phyloP scores from a whole-genome alignment of 1,140 invertebrate species.

The Fopius arisanus region DNA sequence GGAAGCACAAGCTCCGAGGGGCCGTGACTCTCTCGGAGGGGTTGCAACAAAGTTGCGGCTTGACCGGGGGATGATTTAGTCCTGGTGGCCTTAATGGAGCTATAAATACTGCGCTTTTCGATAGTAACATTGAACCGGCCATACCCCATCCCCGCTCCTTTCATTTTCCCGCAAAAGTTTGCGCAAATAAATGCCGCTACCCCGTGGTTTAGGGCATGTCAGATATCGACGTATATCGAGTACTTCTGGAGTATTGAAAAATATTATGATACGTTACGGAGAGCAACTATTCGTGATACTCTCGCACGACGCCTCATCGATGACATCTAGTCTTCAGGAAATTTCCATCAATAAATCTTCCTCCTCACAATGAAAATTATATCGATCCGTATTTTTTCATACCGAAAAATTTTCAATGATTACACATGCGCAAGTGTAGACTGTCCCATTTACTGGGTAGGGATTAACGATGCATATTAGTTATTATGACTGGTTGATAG shows the following conservation, averaged over 20 bases:
- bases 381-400: no score
- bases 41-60: slow-evolving; percentile 62
- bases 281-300: no score
- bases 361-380: no score
- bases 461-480: no score
- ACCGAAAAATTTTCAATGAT: no score
- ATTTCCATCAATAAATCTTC: no score
- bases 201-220: background rate
- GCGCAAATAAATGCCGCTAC: background rate
- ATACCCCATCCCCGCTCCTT: background rate
- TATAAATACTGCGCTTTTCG: slow-evolving; percentile 65
- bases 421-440: no score
- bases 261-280: slow-evolving; percentile 23
- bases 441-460: no score
- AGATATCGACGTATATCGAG: slow-evolving; percentile 18
- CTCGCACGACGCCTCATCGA: no score
- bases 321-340: no score
- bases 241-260: background rate
- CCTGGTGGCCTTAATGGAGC: slow-evolving; percentile 63
- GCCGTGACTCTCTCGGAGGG: background rate
- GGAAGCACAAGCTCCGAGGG: background rate
- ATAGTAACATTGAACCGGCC: slow-evolving; percentile 40
- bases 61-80: slow-evolving; percentile 60
- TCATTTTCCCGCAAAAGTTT: background rate
- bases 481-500: no score